Percentiles rank a stretch among this genome's conserved stretches.
Evolutionary conservation across 2,797 vertebrate species (phyloP).

Genomic region (Pelochelys cantorii): DNA sequence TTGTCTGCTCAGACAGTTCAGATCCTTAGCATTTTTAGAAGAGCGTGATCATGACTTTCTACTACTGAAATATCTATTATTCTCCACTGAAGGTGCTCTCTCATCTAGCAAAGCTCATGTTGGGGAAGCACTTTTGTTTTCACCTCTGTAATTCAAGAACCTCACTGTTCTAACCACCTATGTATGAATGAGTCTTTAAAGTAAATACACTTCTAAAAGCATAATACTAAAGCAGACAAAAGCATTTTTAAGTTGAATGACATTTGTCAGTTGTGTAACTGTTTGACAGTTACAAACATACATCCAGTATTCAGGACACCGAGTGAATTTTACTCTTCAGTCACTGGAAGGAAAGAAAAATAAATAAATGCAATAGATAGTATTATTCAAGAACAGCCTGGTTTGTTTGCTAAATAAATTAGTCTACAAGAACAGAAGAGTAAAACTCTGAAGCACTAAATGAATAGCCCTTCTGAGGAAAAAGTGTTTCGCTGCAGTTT

Average conservation of each 20-base stretch:
- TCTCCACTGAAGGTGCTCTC: background rate
- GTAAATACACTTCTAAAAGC: background rate
- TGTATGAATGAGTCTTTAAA: background rate
- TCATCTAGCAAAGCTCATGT: background rate
- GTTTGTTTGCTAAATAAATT: background rate
- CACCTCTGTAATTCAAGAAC: background rate
- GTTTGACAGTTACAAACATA: background rate
- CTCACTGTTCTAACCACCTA: background rate
- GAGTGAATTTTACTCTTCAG: background rate
- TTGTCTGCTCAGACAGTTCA: background rate
- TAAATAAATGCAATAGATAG: fast-evolving
- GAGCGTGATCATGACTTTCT: background rate
- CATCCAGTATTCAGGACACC: background rate
- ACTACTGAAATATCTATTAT: background rate
- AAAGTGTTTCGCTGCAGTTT: background rate
- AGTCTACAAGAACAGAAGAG: background rate
- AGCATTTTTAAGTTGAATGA: background rate
- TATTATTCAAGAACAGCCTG: background rate
- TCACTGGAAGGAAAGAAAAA: background rate
- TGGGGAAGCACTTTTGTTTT: background rate
- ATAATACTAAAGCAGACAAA: background rate
- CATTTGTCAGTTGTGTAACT: background rate
- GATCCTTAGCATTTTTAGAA: background rate
- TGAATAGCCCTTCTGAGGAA: background rate
- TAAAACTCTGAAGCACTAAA: background rate